Percentiles rank a stretch among this genome's conserved stretches.
Conservation (phyloP, 1,140 invertebrate species). For the Diplogasteroides magnus region DNA sequence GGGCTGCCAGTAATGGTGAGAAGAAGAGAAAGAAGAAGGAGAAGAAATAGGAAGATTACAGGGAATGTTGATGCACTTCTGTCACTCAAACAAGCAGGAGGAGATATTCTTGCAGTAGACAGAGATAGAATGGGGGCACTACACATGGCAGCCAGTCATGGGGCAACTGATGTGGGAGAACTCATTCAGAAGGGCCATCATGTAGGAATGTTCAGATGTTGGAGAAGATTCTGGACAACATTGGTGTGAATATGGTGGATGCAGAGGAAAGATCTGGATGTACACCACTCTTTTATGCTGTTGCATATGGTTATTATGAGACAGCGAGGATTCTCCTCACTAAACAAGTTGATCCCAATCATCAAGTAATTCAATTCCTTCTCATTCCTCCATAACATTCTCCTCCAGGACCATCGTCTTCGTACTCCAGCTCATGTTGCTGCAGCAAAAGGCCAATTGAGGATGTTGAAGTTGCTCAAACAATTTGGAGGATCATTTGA, state of each 20-base stretch:
- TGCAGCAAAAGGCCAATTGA: constrained; percentile 87
- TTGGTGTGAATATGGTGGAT: constrained; percentile 37
- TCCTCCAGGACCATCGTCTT: constrained; percentile 35
- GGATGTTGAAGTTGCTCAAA: constrained; percentile 71
- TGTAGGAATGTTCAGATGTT: constrained; percentile 66
- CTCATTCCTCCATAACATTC: not conserved
- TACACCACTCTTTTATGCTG: constrained; percentile 80
- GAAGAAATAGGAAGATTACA: constrained; percentile 44
- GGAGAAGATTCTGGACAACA: constrained; percentile 69
- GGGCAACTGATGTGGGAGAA: constrained; percentile 67
- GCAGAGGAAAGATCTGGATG: constrained; percentile 16
- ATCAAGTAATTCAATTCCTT: constrained; percentile 64
- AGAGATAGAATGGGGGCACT: constrained; percentile 67
- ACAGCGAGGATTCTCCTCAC: constrained; percentile 80
- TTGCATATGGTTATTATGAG: constrained; percentile 87
- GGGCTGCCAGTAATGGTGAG: constrained; percentile 86
- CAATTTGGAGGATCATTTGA: constrained; percentile 81
- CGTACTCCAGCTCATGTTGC: constrained; percentile 70
- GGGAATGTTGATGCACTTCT: constrained; percentile 80
- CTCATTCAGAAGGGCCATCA: not conserved
- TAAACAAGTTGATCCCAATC: constrained; percentile 79
- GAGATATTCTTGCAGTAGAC: constrained; percentile 71
- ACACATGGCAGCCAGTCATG: constrained; percentile 89
- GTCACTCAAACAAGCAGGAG: constrained; percentile 76
- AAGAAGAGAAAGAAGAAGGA: not conserved